phyloP scores from a whole-genome alignment of 2,113 vertebrate species.

The Burhinus bistriatus region DNA sequence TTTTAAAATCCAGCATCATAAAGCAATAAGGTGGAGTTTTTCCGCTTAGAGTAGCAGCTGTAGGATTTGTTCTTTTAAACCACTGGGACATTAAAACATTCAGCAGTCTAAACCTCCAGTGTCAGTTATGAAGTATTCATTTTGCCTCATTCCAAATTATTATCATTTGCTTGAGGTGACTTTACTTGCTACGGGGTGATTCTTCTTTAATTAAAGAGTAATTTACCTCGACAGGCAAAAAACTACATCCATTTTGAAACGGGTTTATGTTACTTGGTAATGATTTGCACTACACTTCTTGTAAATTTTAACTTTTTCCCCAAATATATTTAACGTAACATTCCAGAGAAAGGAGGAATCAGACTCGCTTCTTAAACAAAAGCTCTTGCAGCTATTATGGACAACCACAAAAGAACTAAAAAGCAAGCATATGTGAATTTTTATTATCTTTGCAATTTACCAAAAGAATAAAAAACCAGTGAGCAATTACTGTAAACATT shows the following conservation, averaged over 20 bases:
- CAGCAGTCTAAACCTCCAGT: neutral
- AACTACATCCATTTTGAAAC: neutral
- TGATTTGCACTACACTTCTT: neutral
- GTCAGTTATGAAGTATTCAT: slow-evolving; percentile 27
- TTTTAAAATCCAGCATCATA: slow-evolving; percentile 40
- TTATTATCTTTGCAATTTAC: neutral
- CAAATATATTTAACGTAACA: neutral
- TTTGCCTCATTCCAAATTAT: slow-evolving; percentile 51
- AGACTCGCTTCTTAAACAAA: neutral
- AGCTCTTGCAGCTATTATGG: neutral
- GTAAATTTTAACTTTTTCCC: neutral
- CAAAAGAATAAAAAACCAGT: neutral
- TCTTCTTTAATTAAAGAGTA: slow-evolving; percentile 65
- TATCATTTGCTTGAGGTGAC: slow-evolving; percentile 49
- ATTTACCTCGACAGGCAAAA: slow-evolving; percentile 31
- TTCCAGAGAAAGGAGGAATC: neutral
- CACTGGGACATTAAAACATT: slow-evolving; percentile 33
- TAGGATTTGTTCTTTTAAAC: slow-evolving; percentile 52
- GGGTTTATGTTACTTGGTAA: neutral
- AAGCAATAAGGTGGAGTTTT: slow-evolving; percentile 26
- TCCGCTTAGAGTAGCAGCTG: slow-evolving; percentile 48
- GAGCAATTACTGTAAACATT: neutral
- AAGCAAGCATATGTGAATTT: neutral
- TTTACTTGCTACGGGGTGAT: slow-evolving; percentile 37
- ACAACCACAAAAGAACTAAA: neutral